These are phyloP conservation scores for Eulimnadia texana DNA, from an alignment of 1,140 invertebrate species.

Conservation along the genomic window DNA sequence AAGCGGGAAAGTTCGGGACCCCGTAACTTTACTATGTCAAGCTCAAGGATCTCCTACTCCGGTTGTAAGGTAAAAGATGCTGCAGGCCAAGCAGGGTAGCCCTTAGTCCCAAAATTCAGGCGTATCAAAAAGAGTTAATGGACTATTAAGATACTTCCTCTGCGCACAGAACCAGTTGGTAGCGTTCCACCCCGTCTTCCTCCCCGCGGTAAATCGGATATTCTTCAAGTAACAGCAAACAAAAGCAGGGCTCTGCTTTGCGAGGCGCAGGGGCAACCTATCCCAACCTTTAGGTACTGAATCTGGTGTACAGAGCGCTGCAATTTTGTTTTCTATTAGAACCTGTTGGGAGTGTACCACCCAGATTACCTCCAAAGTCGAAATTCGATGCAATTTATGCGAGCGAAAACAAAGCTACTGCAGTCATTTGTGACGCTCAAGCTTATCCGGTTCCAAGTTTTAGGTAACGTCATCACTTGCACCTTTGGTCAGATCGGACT, in stretches of 20 bases:
- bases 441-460: constrained; percentile 17
- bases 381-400: not conserved
- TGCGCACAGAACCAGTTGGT: constrained; percentile 22
- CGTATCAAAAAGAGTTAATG: not conserved
- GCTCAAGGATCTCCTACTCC: constrained; percentile 21
- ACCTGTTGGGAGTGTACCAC: constrained; percentile 12
- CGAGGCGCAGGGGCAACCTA: constrained; percentile 12
- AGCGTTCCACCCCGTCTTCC: constrained; percentile 24
- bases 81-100: constrained; percentile 3
- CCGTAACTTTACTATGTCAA: constrained; percentile 18
- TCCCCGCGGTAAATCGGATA: constrained; percentile 19
- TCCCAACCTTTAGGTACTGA: constrained; percentile 18
- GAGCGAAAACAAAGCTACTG: constrained; percentile 1
- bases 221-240: not conserved
- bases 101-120: not conserved
- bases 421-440: constrained; percentile 15
- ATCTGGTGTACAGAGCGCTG: not conserved
- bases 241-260: constrained; percentile 7
- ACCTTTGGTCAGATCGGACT: not conserved
- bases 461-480: too few species aligned
- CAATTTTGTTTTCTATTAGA: not conserved
- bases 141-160: not conserved
- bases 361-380: constrained; percentile 9
- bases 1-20: not conserved
- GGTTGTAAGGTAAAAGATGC: constrained; percentile 2